Percentiles rank a stretch among this genome's conserved stretches.
Conservation (phyloP, 2,888 invertebrate species). For the Parnassius smintheus region DNA sequence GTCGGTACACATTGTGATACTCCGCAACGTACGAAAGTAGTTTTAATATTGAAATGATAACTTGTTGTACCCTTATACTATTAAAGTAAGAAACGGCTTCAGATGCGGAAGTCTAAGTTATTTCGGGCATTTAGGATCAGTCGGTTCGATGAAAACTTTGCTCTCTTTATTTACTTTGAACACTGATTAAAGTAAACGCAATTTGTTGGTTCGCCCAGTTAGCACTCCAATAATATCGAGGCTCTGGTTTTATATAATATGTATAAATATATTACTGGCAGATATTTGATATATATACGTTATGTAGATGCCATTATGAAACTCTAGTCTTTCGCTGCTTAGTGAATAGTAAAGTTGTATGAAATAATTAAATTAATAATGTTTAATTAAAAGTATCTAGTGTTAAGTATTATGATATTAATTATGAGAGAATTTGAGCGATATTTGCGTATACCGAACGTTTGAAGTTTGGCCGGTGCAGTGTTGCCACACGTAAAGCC, state of each 20-base stretch:
- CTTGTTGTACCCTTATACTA: slow-evolving; percentile 7
- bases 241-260: slow-evolving; percentile 32
- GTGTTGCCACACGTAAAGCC: slow-evolving; percentile 30
- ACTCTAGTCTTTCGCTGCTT: slow-evolving; percentile 73
- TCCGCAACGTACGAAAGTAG: slow-evolving; percentile 19
- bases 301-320: slow-evolving; percentile 66
- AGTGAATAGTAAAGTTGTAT: slow-evolving; percentile 60
- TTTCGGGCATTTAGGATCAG: not conserved
- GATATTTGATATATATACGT: slow-evolving; percentile 42
- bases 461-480: slow-evolving; percentile 29
- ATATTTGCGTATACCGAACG: slow-evolving; percentile 37
- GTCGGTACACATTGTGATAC: slow-evolving; percentile 22
- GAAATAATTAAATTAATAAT: slow-evolving; percentile 55
- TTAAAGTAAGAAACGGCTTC: slow-evolving; percentile 13
- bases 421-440: slow-evolving; percentile 46
- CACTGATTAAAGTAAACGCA: not conserved
- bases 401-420: slow-evolving; percentile 61
- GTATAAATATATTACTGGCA: slow-evolving; percentile 41
- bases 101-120: slow-evolving; percentile 2
- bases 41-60: slow-evolving; percentile 18
- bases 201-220: slow-evolving; percentile 10
- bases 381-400: slow-evolving; percentile 49
- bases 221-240: slow-evolving; percentile 37
- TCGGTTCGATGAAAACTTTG: slow-evolving; percentile 4
- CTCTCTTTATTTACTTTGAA: slow-evolving; percentile 14